These are phyloP conservation scores for Trichomycterus rosablanca DNA, from an alignment of 2,113 vertebrate genomes.

Conservation along the genomic window DNA sequence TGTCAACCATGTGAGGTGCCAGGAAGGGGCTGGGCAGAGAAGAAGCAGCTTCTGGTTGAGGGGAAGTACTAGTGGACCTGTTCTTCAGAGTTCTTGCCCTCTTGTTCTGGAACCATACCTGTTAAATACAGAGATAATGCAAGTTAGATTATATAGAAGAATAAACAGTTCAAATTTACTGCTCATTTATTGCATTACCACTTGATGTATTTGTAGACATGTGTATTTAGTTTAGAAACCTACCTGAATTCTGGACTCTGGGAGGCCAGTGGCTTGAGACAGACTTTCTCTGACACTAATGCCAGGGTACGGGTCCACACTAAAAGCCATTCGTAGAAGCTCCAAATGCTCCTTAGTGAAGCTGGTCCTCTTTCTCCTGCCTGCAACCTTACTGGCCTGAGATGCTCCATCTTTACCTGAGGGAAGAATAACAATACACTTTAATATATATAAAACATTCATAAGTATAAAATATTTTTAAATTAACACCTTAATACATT, in stretches of 20 bases:
- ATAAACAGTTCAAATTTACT: too few relatives aligned
- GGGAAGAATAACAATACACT: not conserved
- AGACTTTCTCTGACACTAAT: constrained; percentile 48
- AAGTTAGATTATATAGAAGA: constrained; percentile 9
- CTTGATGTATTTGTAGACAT: not conserved
- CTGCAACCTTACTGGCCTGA: constrained; percentile 40
- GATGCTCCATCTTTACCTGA: constrained; percentile 40
- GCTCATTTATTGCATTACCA: too few relatives aligned
- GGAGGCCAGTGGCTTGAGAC: constrained; percentile 47
- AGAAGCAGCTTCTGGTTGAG: constrained; percentile 23
- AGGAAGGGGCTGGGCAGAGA: constrained; percentile 32
- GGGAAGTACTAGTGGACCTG: constrained; percentile 8
- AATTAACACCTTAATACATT: not conserved
- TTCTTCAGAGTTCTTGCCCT: constrained; percentile 50
- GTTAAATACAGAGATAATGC: not conserved
- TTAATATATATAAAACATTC: not conserved
- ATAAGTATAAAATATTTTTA: not conserved
- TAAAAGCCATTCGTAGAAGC: constrained; percentile 45
- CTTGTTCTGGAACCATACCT: constrained; percentile 54
- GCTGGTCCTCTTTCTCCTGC: constrained; percentile 44
- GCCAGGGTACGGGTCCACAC: constrained; percentile 48
- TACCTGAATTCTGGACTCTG: constrained; percentile 52
- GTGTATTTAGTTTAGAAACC: not conserved
- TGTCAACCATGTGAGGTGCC: constrained; percentile 9
- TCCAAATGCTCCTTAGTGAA: constrained; percentile 48